Base-by-base conservation (phyloP, 2,797 vertebrate genomes). In the Coracias cyanogaster region DNA sequence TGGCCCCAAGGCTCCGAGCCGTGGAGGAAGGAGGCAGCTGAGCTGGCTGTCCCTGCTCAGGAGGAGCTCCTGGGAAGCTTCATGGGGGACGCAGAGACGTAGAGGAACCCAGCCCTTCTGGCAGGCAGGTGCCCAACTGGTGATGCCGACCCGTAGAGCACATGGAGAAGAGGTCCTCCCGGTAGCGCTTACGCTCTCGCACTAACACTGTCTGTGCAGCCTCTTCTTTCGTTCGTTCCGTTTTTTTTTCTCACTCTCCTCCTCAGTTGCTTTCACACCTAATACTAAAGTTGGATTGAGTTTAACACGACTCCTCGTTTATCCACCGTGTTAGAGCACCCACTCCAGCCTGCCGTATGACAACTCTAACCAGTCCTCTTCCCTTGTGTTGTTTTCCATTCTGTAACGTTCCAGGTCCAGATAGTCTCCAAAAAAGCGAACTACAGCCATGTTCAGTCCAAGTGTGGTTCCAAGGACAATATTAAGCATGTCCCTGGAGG, bases 391-490 rank as follows among this genome's bases (percentile, higher is more conserved):
- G 94, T 98, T 97, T 95, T 96, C 97, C 98, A 10, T 98, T 98
- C 98, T 98, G 97, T 98, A 97, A 99, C 98, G 58, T 98, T 98
- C 99, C 98, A 99, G 99, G 99, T 99, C 99, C 99, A 99, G 98
- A 99, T 99, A 99, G 98, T 99, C 98, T 99, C 98, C 98, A 99
- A 99, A 99, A 99, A 99, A 98, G 98, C 99, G 98, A 99, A 99
- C 99, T 99, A 99, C 99, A 99, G 99, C 98, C 99, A 99, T 97
- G 97, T 99, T 98, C 98, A 99, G 90, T 99, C 99, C 93, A 99
- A 99, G 98, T 98, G 99, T 86, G 99, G 99, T 95, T 99, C 99
- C 72, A 99, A 99, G 71, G 99, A 99, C 98, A 99, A 99, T 98
- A 99, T 99, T 97, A 99, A 99, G 98, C 98, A 99, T 98, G 99